Evolutionary conservation across 1,140 invertebrate genomes (phyloP).

Genomic region (Saccostrea glomerata): DNA sequence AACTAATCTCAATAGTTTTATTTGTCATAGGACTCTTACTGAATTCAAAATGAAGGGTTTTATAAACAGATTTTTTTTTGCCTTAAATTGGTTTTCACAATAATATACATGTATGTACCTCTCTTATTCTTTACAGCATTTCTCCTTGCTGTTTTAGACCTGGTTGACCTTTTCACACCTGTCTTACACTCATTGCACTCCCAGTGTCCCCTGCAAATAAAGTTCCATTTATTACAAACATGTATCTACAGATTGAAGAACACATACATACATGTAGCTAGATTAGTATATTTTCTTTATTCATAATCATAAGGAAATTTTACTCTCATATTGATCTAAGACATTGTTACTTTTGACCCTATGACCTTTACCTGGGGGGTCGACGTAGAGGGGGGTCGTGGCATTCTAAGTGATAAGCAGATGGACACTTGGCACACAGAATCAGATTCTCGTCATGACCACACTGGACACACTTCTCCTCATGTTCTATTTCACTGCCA

Average conservation of each 20-base stretch:
- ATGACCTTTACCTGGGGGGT: slow-evolving; percentile 69
- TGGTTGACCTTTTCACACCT: slow-evolving; percentile 64
- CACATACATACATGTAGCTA: not conserved
- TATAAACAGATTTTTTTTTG: too few species aligned
- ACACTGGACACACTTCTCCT: slow-evolving; percentile 83
- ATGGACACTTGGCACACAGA: slow-evolving; percentile 73
- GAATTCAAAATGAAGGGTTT: too few species aligned
- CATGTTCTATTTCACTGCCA: slow-evolving; percentile 62
- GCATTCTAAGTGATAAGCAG: slow-evolving; percentile 76
- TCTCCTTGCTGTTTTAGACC: slow-evolving; percentile 57
- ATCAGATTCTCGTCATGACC: slow-evolving; percentile 73
- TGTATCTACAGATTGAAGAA: not conserved
- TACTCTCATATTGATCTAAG: too few species aligned
- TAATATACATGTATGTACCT: slow-evolving; percentile 9
- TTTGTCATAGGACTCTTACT: too few species aligned
- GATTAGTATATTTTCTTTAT: too few species aligned
- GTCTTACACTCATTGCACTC: slow-evolving; percentile 73
- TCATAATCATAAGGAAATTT: too few species aligned
- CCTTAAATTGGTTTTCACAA: too few species aligned
- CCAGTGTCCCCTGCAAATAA: slow-evolving; percentile 70
- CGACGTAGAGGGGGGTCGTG: slow-evolving; percentile 75
- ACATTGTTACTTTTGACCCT: not conserved
- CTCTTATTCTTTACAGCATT: slow-evolving; percentile 31
- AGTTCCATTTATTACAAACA: not conserved
- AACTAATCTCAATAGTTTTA: too few species aligned